These are phyloP conservation scores for Alloplasta piceator DNA, from an alignment of 2,888 invertebrate genomes.

Conservation along the genomic window DNA sequence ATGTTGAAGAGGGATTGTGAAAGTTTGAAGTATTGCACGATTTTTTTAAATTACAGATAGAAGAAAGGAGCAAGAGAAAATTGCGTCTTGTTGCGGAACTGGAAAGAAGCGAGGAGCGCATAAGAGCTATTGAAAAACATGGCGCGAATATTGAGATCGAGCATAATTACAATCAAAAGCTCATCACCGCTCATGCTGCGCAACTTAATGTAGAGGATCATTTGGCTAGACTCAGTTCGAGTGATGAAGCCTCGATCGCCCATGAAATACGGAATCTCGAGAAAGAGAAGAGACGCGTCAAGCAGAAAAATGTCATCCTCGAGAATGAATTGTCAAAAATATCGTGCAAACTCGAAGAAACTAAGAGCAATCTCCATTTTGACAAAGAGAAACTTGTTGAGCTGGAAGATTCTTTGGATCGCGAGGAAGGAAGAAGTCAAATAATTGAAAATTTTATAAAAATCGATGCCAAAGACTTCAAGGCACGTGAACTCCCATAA, in stretches of 20 bases:
- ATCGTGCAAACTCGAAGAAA: constrained; percentile 86
- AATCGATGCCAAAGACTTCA: constrained; percentile 88
- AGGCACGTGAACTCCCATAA: constrained; percentile 78
- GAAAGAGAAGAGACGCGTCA: constrained; percentile 84
- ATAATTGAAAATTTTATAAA: constrained; percentile 90
- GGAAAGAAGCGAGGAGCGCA: constrained; percentile 83
- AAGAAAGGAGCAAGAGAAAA: constrained; percentile 83
- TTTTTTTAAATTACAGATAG: constrained; percentile 79
- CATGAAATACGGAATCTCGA: constrained; percentile 84
- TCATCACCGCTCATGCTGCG: constrained; percentile 88
- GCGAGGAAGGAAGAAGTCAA: constrained; percentile 88
- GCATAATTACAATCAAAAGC: constrained; percentile 86
- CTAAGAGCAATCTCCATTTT: constrained; percentile 88
- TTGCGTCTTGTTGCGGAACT: constrained; percentile 82
- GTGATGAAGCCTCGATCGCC: constrained; percentile 83
- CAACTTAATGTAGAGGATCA: constrained; percentile 89
- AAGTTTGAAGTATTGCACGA: background rate
- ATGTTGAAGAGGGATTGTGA: too few species aligned
- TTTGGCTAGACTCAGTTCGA: constrained; percentile 84
- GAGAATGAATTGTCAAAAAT: constrained; percentile 84
- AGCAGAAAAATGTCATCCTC: constrained; percentile 81
- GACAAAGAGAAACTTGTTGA: constrained; percentile 88
- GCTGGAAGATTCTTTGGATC: constrained; percentile 89
- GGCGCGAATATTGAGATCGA: constrained; percentile 84
- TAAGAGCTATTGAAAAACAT: constrained; percentile 84